phyloP scores from a whole-genome alignment of 2,888 invertebrate genomes.

The Idaea biselata region DNA sequence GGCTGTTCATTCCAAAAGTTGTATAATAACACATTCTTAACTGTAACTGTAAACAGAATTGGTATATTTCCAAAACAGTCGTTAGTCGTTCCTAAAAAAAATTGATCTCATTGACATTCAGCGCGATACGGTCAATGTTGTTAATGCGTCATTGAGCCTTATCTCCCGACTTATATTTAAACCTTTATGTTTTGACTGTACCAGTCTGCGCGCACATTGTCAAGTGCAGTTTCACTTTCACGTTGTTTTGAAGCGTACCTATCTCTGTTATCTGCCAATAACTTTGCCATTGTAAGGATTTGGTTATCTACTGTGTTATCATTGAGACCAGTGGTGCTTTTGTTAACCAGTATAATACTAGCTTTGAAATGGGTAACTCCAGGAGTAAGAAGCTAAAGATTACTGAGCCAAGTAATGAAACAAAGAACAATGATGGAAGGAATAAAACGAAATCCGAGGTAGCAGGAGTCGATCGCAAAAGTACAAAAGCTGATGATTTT shows the following conservation, averaged over 20 bases:
- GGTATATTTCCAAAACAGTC: too few species aligned
- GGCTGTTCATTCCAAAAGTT: too few species aligned
- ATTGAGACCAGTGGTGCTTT: conserved; percentile 11
- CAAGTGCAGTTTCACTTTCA: conserved; percentile 64
- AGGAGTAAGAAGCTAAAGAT: conserved; percentile 73
- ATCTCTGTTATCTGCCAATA: conserved; percentile 32
- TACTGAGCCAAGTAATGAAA: conserved; percentile 46
- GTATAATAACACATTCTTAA: too few species aligned
- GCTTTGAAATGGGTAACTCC: conserved; percentile 63
- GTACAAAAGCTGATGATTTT: conserved; percentile 32
- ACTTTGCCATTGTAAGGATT: conserved; percentile 49
- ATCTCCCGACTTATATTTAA: conserved; percentile 62
- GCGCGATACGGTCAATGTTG: conserved; percentile 49
- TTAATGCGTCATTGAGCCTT: conserved; percentile 70
- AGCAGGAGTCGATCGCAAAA: conserved; percentile 31
- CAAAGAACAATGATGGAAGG: conserved; percentile 44
- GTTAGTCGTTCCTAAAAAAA: not conserved
- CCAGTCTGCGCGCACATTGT: conserved; percentile 41
- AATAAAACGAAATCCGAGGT: conserved; percentile 62
- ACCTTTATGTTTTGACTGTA: conserved; percentile 55
- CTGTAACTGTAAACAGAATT: too few species aligned
- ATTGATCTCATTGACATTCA: conserved; percentile 33
- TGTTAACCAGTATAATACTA: conserved; percentile 30
- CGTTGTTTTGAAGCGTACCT: conserved; percentile 55
- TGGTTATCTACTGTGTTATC: conserved; percentile 36